Percentiles rank a stretch among this genome's conserved stretches.
Conservation (phyloP, 2,113 vertebrate species). For the Pholis gunnellus region DNA sequence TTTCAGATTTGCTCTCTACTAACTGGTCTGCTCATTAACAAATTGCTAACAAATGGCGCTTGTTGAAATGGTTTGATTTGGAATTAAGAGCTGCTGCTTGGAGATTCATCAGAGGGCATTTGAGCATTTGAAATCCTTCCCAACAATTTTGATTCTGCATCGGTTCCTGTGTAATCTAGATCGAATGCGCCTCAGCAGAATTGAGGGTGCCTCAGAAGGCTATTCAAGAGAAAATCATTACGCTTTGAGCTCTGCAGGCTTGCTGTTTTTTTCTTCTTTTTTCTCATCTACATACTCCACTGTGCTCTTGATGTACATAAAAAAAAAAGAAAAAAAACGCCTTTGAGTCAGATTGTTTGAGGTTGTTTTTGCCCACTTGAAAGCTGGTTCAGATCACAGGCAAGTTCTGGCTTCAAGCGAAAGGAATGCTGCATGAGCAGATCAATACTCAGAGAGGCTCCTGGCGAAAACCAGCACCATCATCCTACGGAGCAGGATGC, state of each 20-base stretch:
- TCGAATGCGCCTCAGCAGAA: conserved; percentile 24
- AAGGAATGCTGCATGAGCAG: conserved; percentile 60
- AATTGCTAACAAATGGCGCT: conserved; percentile 7
- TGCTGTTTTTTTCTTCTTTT: not conserved
- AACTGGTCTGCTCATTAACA: not conserved
- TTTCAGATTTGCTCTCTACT: not conserved
- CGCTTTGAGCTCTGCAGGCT: conserved; percentile 28
- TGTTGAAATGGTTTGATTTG: not conserved
- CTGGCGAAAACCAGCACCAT: conserved; percentile 33
- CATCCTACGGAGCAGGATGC: conserved; percentile 18
- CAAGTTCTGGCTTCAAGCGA: conserved; percentile 38
- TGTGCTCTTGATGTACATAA: conserved; percentile 28
- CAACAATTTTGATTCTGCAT: conserved; percentile 1
- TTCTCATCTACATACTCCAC: conserved; percentile 20
- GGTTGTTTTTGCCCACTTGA: conserved; percentile 58
- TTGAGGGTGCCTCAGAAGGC: conserved; percentile 18
- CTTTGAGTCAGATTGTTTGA: conserved; percentile 57
- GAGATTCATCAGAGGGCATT: not conserved
- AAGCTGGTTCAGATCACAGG: conserved; percentile 64
- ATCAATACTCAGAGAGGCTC: conserved; percentile 60
- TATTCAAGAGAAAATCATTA: conserved; percentile 36
- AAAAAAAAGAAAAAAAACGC: conserved; percentile 15
- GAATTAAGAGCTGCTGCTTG: conserved; percentile 9
- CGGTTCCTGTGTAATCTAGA: conserved; percentile 18
- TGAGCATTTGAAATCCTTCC: conserved; percentile 17